phyloP scores from a whole-genome alignment of 2,888 invertebrate species.

The Caenorhabditis sp. region DNA sequence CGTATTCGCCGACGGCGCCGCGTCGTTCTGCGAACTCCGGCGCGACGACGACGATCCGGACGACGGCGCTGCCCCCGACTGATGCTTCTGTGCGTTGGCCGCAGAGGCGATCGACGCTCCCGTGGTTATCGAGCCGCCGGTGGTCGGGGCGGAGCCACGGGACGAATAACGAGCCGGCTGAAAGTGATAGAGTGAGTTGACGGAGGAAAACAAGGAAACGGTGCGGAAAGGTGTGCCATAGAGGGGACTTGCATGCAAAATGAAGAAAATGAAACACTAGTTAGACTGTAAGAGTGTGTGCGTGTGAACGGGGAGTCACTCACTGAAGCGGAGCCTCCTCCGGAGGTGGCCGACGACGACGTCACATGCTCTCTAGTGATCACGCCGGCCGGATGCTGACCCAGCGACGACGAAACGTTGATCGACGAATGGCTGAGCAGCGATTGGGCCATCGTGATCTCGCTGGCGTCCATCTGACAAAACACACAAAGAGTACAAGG shows the following conservation, averaged over 20 bases:
- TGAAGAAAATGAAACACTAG: not conserved
- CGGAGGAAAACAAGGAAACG: no score
- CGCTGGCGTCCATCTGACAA: slow-evolving; percentile 67
- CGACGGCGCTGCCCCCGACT: slow-evolving; percentile 4
- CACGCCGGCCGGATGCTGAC: slow-evolving; percentile 54
- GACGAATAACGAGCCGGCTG: slow-evolving; percentile 66
- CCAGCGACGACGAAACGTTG: slow-evolving; percentile 57
- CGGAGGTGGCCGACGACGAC: slow-evolving; percentile 21
- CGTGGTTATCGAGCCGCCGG: slow-evolving; percentile 34
- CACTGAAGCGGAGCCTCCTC: slow-evolving; percentile 50
- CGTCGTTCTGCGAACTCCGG: slow-evolving; percentile 62
- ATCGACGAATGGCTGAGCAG: slow-evolving; percentile 65
- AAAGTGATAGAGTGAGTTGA: slow-evolving; percentile 15
- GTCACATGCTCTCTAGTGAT: slow-evolving; percentile 57
- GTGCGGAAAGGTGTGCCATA: not conserved
- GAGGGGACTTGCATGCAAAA: not conserved
- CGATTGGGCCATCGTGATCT: slow-evolving; percentile 64
- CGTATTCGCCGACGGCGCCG: slow-evolving; percentile 25
- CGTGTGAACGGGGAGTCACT: no score
- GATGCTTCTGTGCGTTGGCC: slow-evolving; percentile 47
- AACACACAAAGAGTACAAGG: not conserved
- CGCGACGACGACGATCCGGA: slow-evolving; percentile 52
- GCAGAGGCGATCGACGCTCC: slow-evolving; percentile 50
- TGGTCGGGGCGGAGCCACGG: slow-evolving; percentile 33
- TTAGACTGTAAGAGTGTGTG: not conserved